Base-by-base conservation (phyloP, 2,888 invertebrate genomes). In the Idaea straminata region DNA sequence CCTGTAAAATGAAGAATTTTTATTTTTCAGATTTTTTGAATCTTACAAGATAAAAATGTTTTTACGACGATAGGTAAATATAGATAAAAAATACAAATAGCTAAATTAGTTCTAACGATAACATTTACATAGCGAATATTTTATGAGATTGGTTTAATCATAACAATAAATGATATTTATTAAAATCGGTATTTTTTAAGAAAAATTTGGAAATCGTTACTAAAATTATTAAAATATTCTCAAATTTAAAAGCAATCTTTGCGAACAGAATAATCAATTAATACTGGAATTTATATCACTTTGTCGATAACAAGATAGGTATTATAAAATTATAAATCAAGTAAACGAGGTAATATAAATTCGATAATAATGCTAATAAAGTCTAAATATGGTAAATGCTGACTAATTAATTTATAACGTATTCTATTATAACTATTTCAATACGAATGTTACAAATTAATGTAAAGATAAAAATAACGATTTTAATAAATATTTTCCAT, bases 341-440 rank as follows among this genome's bases (percentile, higher is more conserved):
- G 66, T 64, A 67, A 69, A 70, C 69, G 65, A 66, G 61, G 47
- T 15, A 62, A 61, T 69, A 64, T 62, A 35, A 35, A 61, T 62
- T 64, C 47, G 13, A 47, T 47, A 47, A 47, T 13, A 47, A 47
- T 47, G 47, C 47, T 47, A 47, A 47, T 47, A 65, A 25, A 35
- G 57, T 61, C 57, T 58, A 47, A 62, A 62, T 59, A 63, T 62
- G 58, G 47, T 65, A 68, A 62, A 61, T 61, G 65, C 58, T 64
- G 68, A 69, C 67, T 71, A 70, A 71, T 73, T 71, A 70, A 68
- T 71, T 71, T 67, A 71, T 61, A 69, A 64, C 62, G 13, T 35
- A 25, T 58, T 63, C 61, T 35, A 61, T 65, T n/a, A 61, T 71
- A 69, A 73, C 75, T 75, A 67, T 65, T 63, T 61, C 35, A 57